These are phyloP conservation scores for Balearica regulorum DNA, from an alignment of 2,797 vertebrate genomes.

Conservation along the genomic window DNA sequence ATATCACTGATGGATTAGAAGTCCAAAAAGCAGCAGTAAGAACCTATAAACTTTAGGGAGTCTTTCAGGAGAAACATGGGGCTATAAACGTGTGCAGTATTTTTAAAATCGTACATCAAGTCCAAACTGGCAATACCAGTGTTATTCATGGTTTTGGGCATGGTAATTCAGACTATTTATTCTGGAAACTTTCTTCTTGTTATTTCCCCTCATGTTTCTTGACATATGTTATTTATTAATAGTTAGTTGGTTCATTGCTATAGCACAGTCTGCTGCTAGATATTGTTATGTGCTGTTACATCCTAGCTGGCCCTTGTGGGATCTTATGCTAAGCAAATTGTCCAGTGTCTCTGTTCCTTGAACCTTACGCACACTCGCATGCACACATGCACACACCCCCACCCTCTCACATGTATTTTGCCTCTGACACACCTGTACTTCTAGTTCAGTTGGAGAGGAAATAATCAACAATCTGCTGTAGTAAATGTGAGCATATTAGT, in stretches of 20 bases:
- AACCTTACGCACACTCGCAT: neutral
- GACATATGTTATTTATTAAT: neutral
- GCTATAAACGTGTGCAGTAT: neutral
- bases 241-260: neutral
- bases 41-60: neutral
- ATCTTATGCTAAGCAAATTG: neutral
- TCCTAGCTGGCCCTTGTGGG: neutral
- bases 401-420: neutral
- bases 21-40: neutral
- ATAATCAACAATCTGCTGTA: neutral
- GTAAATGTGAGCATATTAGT: neutral
- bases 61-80: neutral
- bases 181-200: neutral
- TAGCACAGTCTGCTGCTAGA: neutral
- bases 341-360: neutral
- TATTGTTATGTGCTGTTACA: neutral
- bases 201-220: neutral
- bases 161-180: neutral
- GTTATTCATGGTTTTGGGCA: neutral
- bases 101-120: neutral
- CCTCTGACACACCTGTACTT: neutral
- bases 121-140: neutral
- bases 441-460: neutral
- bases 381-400: rapidly evolving
- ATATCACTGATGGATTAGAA: neutral